Evolutionary conservation across 2,113 vertebrate species (phyloP), one percentile per base, ranked within the genome.

Genomic region (Melanerpes formicivorus): DNA sequence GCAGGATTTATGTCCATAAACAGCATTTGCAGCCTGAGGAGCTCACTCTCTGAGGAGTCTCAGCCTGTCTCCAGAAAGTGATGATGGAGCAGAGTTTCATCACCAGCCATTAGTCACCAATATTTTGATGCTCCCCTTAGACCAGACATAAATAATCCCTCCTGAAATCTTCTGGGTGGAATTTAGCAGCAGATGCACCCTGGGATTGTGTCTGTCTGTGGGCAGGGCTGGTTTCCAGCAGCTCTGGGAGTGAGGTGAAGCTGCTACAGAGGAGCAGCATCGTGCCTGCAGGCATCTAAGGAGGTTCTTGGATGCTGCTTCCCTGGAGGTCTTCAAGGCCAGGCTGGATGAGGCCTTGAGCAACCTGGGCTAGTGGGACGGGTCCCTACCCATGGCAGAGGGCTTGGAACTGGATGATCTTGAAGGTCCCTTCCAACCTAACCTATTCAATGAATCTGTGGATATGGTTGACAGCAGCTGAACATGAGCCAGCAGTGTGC

Each of bases 151-250:
- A 88, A 75, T 80, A 46, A 1, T 10, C 74, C 26, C 64, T 52
- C 15, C 5, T 16, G 52, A 30, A 74, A 54, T 14, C n/a, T 11
- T 73, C 48, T 29, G 3, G 17, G 78, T 34, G 63, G 73, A 11
- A 23, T 73, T 65, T 37, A 37, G 4, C 9, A 5, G 69, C 26
- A 1, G 19, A 2, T 4, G 1, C 18, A 14, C 5, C 0, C 2
- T 52, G 3, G 16, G 13, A 3, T 2, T 4, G 30, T 18, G 66
- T 11, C 46, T 14, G 52, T 63, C 6, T 5, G 5, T 29, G 27
- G 19, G 23, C 34, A 13, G 9, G 2, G 67, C 52, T 32, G 70
- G 42, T 30, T 66, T 16, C 40, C 9, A 11, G 54, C 29, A 13
- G 4, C n/a, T 22, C 55, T 12, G 40, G 1, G 18, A 18, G 26